These are phyloP conservation scores for Drosophila mauritiana DNA, from an alignment of 1,140 invertebrate genomes.

Conservation along the genomic window DNA sequence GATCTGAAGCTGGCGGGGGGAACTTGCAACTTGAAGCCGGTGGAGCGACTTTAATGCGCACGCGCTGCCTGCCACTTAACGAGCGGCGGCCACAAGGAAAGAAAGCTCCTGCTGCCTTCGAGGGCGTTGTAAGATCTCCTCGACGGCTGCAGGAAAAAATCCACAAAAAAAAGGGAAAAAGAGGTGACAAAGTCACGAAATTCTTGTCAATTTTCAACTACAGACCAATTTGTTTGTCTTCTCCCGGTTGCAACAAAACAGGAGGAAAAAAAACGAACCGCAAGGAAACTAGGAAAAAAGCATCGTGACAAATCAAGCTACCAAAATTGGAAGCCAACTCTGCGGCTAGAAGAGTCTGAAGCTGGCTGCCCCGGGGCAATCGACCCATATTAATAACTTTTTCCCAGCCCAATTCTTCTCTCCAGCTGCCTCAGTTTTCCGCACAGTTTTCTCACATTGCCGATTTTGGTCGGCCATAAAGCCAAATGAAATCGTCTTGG, in stretches of 20 bases:
- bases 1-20: too few relatives aligned
- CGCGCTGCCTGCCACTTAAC: slow-evolving; percentile 81
- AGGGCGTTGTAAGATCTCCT: slow-evolving; percentile 76
- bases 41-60: slow-evolving; percentile 71
- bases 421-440: slow-evolving; percentile 19
- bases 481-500: slow-evolving; percentile 79
- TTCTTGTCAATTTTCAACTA: slow-evolving; percentile 85
- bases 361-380: slow-evolving; percentile 17
- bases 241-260: slow-evolving; percentile 59
- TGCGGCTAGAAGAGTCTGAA: slow-evolving; percentile 21
- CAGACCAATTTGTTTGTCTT: slow-evolving; percentile 85
- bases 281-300: slow-evolving; percentile 46
- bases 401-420: slow-evolving; percentile 55
- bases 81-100: slow-evolving; percentile 63
- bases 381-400: slow-evolving; percentile 79
- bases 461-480: slow-evolving; percentile 70
- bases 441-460: slow-evolving; percentile 53
- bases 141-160: slow-evolving; percentile 27
- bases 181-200: slow-evolving; percentile 85
- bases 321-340: slow-evolving; percentile 82
- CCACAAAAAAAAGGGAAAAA: slow-evolving; percentile 53
- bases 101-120: slow-evolving; percentile 67
- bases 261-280: slow-evolving; percentile 25
- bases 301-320: slow-evolving; percentile 85
- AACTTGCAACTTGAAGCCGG: slow-evolving; percentile 22